Percentiles rank a stretch among this genome's conserved stretches.
These are phyloP conservation scores for Quadriops clusia DNA, from an alignment of 2,888 invertebrate genomes.

Conservation along the genomic window DNA sequence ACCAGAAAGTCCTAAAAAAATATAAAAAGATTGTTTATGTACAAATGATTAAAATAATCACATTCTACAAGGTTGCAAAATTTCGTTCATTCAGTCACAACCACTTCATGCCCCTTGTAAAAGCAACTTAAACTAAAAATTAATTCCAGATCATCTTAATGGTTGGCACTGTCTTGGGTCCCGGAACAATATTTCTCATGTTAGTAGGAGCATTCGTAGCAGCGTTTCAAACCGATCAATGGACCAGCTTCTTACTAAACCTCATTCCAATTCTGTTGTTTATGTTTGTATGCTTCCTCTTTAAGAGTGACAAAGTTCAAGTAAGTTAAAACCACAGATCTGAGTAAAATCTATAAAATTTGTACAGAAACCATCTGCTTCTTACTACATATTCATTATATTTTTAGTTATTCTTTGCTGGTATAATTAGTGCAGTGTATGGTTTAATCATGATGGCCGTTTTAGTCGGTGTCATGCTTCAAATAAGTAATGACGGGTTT, in stretches of 20 bases:
- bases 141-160: conserved; percentile 56
- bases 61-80: too few relatives aligned
- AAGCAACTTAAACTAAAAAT: too few relatives aligned
- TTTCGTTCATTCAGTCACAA: too few relatives aligned
- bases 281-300: conserved; percentile 53
- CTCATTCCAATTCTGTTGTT: conserved; percentile 55
- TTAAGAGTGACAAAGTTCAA: conserved; percentile 34
- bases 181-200: conserved; percentile 75
- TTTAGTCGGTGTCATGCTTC: conserved; percentile 64
- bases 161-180: conserved; percentile 68
- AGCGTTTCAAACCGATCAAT: conserved; percentile 61
- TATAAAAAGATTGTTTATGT: too few relatives aligned
- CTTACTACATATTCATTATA: neutral
- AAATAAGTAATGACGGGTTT: conserved; percentile 67
- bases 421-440: conserved; percentile 63
- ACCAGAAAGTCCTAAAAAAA: too few relatives aligned
- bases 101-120: too few relatives aligned
- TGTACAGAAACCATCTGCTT: too few relatives aligned
- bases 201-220: conserved; percentile 72
- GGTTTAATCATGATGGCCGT: conserved; percentile 82
- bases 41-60: too few relatives aligned
- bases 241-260: conserved; percentile 53
- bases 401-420: conserved; percentile 57
- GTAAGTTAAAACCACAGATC: too few relatives aligned
- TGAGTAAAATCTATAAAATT: too few relatives aligned